Conservation (phyloP, 2,888 invertebrate genomes). For the Schizotus pectinicornis region DNA sequence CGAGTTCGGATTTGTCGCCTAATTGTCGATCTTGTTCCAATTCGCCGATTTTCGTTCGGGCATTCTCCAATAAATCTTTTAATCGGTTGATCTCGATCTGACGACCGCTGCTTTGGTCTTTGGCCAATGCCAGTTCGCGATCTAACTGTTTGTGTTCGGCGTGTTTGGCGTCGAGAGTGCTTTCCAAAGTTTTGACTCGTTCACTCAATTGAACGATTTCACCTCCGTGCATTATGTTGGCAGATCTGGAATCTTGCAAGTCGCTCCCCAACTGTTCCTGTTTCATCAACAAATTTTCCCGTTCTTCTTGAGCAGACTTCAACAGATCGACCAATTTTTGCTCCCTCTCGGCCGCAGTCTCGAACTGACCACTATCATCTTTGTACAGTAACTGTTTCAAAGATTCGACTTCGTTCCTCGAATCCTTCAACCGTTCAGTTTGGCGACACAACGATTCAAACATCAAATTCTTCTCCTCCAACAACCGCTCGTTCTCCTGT, state of each 20-base stretch:
- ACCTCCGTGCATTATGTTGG: constrained; percentile 64
- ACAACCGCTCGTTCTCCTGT: constrained; percentile 84
- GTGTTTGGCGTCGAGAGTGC: constrained; percentile 74
- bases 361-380: constrained; percentile 63
- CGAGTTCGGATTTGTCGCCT: constrained; percentile 74
- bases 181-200: constrained; percentile 73
- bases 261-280: constrained; percentile 80
- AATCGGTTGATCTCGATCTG: constrained; percentile 82
- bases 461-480: constrained; percentile 88
- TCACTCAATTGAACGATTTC: constrained; percentile 74
- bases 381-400: constrained; percentile 78
- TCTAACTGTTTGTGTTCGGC: constrained; percentile 78
- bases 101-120: constrained; percentile 76
- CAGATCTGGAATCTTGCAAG: constrained; percentile 68
- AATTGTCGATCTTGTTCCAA: constrained; percentile 71
- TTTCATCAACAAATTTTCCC: constrained; percentile 74
- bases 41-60: constrained; percentile 81
- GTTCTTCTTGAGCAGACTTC: constrained; percentile 82
- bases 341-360: constrained; percentile 72
- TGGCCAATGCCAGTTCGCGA: constrained; percentile 71
- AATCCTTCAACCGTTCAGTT: constrained; percentile 89
- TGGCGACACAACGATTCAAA: constrained; percentile 90
- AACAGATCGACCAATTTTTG: constrained; percentile 84
- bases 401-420: constrained; percentile 82
- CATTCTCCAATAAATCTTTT: constrained; percentile 80